Evolutionary conservation across 2,797 vertebrate genomes (phyloP).

Genomic region (Falco rusticolus): DNA sequence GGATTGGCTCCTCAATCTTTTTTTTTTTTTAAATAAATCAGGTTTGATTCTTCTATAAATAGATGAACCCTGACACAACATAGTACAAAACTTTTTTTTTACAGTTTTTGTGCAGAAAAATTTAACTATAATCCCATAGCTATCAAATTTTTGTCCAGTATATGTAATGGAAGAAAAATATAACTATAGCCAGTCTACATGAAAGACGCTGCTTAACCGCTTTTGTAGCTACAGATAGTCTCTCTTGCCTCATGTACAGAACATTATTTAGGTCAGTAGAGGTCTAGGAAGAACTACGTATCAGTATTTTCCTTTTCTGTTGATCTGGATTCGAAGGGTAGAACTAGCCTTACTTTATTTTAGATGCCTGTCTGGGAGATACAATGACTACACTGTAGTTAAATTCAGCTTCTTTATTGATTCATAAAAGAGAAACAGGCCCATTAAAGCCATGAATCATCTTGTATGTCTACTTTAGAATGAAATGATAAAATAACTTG

Average conservation of each 20-base stretch:
- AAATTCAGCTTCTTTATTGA: not conserved
- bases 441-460: conserved; percentile 29
- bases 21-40: not conserved
- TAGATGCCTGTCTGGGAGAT: not conserved
- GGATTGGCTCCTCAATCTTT: not conserved
- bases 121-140: not conserved
- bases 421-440: conserved; percentile 10
- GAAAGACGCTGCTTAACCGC: not conserved
- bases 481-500: conserved; percentile 13
- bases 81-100: not conserved
- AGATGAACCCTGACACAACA: not conserved
- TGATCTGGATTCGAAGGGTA: not conserved
- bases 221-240: not conserved
- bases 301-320: not conserved
- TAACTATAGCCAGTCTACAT: not conserved
- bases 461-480: not conserved
- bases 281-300: not conserved
- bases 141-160: not conserved
- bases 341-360: not conserved
- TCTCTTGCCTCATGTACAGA: not conserved
- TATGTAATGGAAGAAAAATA: not conserved
- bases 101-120: not conserved
- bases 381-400: not conserved
- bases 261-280: not conserved
- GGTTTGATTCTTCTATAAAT: not conserved